These are phyloP conservation scores for Argentina silus DNA, from an alignment of 2,797 vertebrate genomes.

Conservation along the genomic window DNA sequence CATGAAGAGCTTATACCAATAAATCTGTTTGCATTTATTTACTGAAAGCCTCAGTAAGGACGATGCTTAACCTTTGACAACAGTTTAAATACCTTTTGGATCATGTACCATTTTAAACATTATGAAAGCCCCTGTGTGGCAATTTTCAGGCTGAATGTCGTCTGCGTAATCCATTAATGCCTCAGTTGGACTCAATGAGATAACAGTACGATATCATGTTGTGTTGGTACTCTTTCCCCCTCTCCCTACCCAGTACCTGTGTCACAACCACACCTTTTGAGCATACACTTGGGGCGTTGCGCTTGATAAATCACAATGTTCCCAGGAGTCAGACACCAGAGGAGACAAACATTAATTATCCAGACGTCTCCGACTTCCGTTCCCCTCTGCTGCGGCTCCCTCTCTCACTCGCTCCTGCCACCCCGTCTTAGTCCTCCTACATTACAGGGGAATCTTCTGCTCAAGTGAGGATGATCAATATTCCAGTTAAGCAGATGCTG, in stretches of 20 bases:
- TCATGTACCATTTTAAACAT: too few relatives aligned
- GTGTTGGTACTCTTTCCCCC: not conserved
- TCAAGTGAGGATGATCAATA: conserved; percentile 59
- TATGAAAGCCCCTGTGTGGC: not conserved
- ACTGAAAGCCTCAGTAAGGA: not conserved
- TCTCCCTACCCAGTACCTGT: conserved; percentile 1
- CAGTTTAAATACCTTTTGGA: not conserved
- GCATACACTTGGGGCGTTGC: conserved; percentile 18
- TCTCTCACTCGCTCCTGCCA: not conserved
- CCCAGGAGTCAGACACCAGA: conserved; percentile 26
- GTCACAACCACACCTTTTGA: conserved; percentile 32
- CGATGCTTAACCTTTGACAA: not conserved
- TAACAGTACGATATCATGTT: not conserved
- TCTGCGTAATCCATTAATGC: not conserved
- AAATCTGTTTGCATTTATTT: not conserved
- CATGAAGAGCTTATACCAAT: too few relatives aligned
- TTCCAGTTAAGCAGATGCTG: conserved; percentile 54
- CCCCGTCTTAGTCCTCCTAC: conserved; percentile 44
- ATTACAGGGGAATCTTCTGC: conserved; percentile 43
- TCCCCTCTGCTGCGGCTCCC: conserved; percentile 41
- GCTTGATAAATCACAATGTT: conserved; percentile 39
- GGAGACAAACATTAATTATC: conserved; percentile 52
- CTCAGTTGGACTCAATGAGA: conserved; percentile 6
- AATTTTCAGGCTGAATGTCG: not conserved
- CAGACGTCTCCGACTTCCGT: conserved; percentile 47